A percentile compares a stretch with the other conserved stretches of the same genome.
phyloP scores from a whole-genome alignment of 2,113 vertebrate genomes.

The Nycticryphes semicollaris region DNA sequence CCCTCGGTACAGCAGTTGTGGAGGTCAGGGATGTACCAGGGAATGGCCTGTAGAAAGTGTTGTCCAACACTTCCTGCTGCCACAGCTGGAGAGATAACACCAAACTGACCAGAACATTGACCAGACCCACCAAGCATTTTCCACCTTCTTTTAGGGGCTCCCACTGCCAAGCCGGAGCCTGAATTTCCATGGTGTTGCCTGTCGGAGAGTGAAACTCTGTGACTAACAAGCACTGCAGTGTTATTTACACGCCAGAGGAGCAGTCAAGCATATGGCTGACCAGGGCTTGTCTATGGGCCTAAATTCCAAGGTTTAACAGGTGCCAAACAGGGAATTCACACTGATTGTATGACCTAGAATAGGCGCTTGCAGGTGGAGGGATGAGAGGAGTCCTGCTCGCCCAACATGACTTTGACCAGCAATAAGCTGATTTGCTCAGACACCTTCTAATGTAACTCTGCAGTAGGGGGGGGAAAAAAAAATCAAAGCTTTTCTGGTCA shows the following conservation, averaged over 20 bases:
- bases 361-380: background rate
- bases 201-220: background rate
- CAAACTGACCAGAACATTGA: background rate
- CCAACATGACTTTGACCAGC: background rate
- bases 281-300: background rate
- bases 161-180: background rate
- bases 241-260: background rate
- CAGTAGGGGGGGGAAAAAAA: background rate
- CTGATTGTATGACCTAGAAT: rapidly evolving
- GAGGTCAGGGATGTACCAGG: background rate
- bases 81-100: background rate
- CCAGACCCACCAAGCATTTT: background rate
- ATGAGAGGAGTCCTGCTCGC: background rate
- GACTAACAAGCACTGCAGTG: background rate
- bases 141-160: background rate
- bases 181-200: background rate
- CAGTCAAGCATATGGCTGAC: background rate
- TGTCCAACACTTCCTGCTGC: background rate
- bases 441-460: background rate
- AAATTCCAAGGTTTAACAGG: background rate
- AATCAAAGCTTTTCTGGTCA: background rate
- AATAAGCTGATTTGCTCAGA: background rate
- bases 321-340: background rate
- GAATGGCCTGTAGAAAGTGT: background rate
- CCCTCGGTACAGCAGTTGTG: rapidly evolving